Base-by-base conservation (phyloP, 2,113 vertebrate species). In the Anas platyrhynchos region DNA sequence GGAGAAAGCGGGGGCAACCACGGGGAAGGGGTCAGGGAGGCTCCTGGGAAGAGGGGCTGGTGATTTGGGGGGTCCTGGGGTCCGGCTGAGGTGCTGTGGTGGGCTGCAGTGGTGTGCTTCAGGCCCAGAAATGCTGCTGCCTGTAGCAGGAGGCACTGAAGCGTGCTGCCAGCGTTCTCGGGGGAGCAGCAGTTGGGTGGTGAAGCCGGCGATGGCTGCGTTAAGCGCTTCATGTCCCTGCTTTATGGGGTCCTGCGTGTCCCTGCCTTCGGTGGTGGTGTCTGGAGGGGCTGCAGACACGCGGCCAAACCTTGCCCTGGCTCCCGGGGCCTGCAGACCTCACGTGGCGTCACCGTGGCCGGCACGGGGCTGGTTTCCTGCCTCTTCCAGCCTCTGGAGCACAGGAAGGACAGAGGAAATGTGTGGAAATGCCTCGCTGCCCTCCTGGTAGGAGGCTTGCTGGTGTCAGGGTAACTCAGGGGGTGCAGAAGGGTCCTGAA, bases 201-300 rank as follows among this genome's bases (percentile, higher is more conserved):
- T 26, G 84, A 34, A 67, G 31, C 46, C 6, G 36, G 81, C 1
- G 1, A 7, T 4, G 68, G 81, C 69, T 0, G 0, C 18, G 3
- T 34, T 10, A n/a, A 71, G 66, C 9, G 0, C 74, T 71, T 16
- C 66, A 22, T 0, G 1, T 52, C 38, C 67, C 68, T 31, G 8
- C 27, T 79, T 52, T 27, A 1, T 1, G 78, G 61, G 18, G 41
- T 27, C 25, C 48, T 43, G 38, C 0, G 0, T 12, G 79, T 36
- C 93, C 58, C 79, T 94, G 86, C 38, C 18, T 16, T 59, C 0
- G 0, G 32, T 1, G 1, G 52, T 7, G 69, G 55, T 41, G n/a
- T 22, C 68, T 59, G 36, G 7, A 50, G 69, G 74, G 82, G 62
- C 67, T 74, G 83, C 46, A 41, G 73, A 56, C 29, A 13, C 18